These are phyloP conservation scores for Tapirus indicus DNA, from an alignment of 2,797 vertebrate genomes.

Conservation along the genomic window DNA sequence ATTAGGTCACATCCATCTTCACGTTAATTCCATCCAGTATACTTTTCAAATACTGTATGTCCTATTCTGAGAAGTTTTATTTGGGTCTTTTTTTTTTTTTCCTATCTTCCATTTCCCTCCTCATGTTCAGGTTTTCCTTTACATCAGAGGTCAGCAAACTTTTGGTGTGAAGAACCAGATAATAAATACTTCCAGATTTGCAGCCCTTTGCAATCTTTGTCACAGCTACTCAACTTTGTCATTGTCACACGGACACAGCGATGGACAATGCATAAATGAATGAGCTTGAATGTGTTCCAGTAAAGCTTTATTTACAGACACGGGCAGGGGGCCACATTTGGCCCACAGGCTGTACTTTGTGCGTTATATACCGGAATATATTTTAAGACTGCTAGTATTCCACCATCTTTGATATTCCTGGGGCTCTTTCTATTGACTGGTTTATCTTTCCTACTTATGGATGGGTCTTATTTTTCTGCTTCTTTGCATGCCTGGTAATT, in stretches of 20 bases:
- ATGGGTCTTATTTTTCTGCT: neutral
- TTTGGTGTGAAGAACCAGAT: neutral
- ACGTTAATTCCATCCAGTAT: neutral
- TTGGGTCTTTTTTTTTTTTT: neutral
- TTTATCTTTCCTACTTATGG: neutral
- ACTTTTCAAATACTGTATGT: neutral
- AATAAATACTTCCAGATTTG: neutral
- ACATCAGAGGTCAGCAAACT: neutral
- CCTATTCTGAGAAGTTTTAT: neutral
- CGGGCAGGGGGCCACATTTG: neutral
- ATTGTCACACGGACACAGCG: neutral
- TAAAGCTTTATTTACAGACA: constrained; percentile 24
- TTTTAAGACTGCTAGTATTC: neutral
- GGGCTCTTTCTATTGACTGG: neutral
- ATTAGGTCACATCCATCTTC: neutral
- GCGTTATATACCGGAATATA: neutral
- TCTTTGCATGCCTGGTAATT: neutral
- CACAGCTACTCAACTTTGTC: neutral
- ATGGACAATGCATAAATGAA: neutral
- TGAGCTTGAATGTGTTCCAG: neutral
- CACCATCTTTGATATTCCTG: neutral
- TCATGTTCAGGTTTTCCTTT: neutral
- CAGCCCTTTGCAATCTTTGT: neutral
- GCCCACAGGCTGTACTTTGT: neutral
- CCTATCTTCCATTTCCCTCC: neutral